Evolutionary conservation across 1,140 invertebrate genomes (phyloP).

Genomic region (Thrips palmi): DNA sequence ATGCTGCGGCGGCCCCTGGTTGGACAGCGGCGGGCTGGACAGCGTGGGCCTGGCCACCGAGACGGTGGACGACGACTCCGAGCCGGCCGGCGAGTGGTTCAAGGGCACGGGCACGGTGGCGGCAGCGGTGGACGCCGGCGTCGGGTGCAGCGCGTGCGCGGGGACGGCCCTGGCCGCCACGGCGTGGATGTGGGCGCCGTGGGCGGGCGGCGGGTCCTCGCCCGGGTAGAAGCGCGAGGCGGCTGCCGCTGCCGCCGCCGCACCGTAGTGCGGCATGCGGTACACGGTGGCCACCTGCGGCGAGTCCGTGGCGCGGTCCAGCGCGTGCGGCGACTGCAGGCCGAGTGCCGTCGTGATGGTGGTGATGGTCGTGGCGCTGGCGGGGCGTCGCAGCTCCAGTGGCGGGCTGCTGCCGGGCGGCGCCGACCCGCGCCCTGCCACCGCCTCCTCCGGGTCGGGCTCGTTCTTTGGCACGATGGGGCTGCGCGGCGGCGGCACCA

Average conservation of each 20-base stretch:
- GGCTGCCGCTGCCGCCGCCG: no score
- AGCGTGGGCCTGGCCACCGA: slow-evolving; percentile 32
- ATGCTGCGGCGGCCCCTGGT: slow-evolving; percentile 52
- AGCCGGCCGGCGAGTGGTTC: slow-evolving; percentile 24
- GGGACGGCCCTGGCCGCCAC: no score
- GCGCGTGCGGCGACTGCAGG: slow-evolving; percentile 46
- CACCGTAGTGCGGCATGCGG: no score
- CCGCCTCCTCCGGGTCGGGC: slow-evolving; percentile 27
- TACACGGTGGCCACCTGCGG: slow-evolving; percentile 53
- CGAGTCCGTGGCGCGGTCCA: slow-evolving; percentile 57
- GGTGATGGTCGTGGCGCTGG: no score
- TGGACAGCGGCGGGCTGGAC: slow-evolving; percentile 47
- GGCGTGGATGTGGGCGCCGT: no score
- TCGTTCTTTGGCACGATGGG: no score
- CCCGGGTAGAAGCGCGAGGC: no score
- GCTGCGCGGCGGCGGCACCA: no score
- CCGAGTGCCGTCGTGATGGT: slow-evolving; percentile 26
- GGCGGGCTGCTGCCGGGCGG: slow-evolving; percentile 33
- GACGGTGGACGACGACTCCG: no score
- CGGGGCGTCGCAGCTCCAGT: slow-evolving; percentile 41
- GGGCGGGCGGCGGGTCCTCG: no score
- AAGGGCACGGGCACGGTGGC: slow-evolving; percentile 24
- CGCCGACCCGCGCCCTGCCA: slow-evolving; percentile 32
- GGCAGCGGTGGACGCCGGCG: no score
- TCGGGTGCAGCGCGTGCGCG: no score